Conservation (phyloP, 2,113 vertebrate species). For the Ceyx margarethae region DNA sequence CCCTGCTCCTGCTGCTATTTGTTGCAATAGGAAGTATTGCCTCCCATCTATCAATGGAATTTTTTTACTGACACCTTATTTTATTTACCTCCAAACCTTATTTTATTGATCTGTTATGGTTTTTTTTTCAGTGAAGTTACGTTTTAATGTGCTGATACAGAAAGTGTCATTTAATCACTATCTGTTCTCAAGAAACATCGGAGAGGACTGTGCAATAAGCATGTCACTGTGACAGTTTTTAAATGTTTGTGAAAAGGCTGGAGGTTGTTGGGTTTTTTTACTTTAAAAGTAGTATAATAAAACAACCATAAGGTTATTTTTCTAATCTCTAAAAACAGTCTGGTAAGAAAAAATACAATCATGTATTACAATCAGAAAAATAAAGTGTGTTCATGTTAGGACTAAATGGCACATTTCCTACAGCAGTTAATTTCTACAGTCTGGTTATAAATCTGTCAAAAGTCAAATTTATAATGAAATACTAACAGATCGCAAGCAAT, state of each 20-base stretch:
- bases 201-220: neutral
- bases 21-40: neutral
- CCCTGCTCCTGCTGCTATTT: neutral
- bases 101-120: neutral
- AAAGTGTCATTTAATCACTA: neutral
- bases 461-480: conserved; percentile 42
- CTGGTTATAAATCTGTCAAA: conserved; percentile 53
- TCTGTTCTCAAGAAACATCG: neutral
- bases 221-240: neutral
- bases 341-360: neutral
- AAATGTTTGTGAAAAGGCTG: neutral
- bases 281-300: neutral
- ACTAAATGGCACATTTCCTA: conserved; percentile 30
- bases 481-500: conserved; percentile 8
- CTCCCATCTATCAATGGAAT: neutral
- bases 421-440: conserved; percentile 47
- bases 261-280: neutral
- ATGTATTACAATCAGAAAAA: neutral
- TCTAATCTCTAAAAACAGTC: neutral
- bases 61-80: neutral
- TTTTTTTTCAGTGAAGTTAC: neutral
- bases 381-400: conserved; percentile 21
- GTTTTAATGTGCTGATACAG: neutral
- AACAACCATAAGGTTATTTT: neutral
- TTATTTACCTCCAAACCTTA: neutral